These are phyloP conservation scores for Valencia hispanica DNA, from an alignment of 2,797 vertebrate genomes.

Conservation along the genomic window DNA sequence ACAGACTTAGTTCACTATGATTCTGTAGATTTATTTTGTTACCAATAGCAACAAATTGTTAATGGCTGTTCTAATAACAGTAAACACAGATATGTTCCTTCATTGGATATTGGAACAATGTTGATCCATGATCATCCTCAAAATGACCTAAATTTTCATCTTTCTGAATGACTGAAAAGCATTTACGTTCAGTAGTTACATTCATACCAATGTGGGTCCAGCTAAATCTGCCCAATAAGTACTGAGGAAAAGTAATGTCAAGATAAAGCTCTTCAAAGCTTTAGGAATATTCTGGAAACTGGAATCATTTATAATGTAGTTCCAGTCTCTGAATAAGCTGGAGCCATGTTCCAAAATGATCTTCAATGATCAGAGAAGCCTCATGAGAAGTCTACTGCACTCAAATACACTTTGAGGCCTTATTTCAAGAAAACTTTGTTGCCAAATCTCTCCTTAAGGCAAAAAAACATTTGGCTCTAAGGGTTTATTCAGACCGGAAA, in stretches of 20 bases:
- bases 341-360: background rate
- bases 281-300: background rate
- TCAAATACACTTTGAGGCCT: background rate
- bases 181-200: background rate
- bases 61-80: background rate
- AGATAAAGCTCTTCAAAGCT: background rate
- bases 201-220: background rate
- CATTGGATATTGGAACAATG: background rate
- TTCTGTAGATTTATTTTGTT: background rate
- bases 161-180: background rate
- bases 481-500: too few species aligned
- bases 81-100: background rate
- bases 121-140: background rate
- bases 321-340: background rate
- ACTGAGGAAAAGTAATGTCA: background rate
- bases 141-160: background rate
- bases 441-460: background rate
- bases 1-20: background rate
- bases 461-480: background rate
- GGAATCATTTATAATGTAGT: background rate
- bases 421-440: background rate
- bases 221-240: background rate
- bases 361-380: background rate
- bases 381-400: background rate
- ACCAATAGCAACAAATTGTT: background rate